Conservation (phyloP, 2,888 invertebrate genomes). For the Belgica antarctica region DNA sequence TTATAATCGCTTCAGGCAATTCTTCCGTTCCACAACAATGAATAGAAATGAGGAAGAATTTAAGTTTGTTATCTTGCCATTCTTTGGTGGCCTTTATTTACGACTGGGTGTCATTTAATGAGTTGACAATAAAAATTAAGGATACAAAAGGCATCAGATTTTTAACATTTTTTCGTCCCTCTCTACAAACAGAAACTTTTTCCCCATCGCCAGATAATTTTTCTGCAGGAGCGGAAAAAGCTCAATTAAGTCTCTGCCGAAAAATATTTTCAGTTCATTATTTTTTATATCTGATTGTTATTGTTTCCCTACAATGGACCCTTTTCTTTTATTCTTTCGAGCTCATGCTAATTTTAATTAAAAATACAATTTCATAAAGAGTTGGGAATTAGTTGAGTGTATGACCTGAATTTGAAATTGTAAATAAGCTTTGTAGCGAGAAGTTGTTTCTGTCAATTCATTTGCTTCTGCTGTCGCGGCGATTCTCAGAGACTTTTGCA, state of each 20-base stretch:
- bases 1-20: neutral
- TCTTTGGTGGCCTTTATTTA: neutral
- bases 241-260: neutral
- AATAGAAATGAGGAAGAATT: neutral
- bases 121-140: no score
- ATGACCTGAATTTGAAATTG: neutral
- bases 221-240: neutral
- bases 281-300: conserved; percentile 27
- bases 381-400: neutral
- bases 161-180: neutral
- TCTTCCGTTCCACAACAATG: neutral
- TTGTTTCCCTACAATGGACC: neutral
- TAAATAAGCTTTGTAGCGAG: neutral
- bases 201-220: neutral
- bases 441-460: neutral
- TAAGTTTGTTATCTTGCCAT: neutral
- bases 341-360: conserved; percentile 11
- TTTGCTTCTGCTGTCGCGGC: neutral
- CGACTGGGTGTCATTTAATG: conserved; percentile 3
- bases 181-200: neutral
- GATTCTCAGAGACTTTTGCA: neutral
- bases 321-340: conserved; percentile 2
- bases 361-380: neutral
- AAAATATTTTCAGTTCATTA: conserved; percentile 33
- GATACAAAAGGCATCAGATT: neutral